These are phyloP conservation scores for Pseudococcus longispinus DNA, from an alignment of 2,888 invertebrate genomes.

Conservation along the genomic window DNA sequence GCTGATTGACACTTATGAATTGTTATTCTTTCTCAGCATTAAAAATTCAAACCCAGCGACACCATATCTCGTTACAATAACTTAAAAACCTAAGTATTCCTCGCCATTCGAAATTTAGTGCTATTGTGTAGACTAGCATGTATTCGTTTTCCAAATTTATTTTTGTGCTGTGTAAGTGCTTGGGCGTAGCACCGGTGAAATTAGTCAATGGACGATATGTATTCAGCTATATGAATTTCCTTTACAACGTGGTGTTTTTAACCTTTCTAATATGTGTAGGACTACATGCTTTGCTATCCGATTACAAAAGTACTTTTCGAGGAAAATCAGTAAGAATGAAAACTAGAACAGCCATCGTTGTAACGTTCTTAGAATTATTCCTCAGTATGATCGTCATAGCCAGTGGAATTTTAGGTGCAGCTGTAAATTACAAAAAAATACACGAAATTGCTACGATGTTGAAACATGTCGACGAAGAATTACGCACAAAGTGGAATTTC, in stretches of 20 bases:
- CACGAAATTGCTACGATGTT: neutral
- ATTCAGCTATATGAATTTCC: neutral
- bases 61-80: neutral
- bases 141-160: conserved; percentile 25
- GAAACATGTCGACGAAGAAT: conserved; percentile 4
- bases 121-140: neutral
- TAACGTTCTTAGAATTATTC: conserved; percentile 56
- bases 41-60: neutral
- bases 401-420: conserved; percentile 47
- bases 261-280: conserved; percentile 20
- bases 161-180: conserved; percentile 25
- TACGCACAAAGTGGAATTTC: conserved; percentile 5
- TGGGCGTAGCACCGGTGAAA: conserved; percentile 29
- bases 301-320: conserved; percentile 51
- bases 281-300: conserved; percentile 46
- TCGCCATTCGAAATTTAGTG: neutral
- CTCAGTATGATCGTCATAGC: conserved; percentile 49
- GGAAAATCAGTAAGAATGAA: conserved; percentile 58
- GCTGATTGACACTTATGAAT: neutral
- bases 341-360: conserved; percentile 57
- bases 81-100: neutral
- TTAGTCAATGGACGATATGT: neutral
- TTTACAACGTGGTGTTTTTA: conserved; percentile 34
- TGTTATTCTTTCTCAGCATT: neutral
- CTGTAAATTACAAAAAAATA: conserved; percentile 40